Percentiles rank a stretch among this genome's conserved stretches.
Evolutionary conservation across 2,113 vertebrate species (phyloP).

Genomic region (Peromyscus maniculatus): DNA sequence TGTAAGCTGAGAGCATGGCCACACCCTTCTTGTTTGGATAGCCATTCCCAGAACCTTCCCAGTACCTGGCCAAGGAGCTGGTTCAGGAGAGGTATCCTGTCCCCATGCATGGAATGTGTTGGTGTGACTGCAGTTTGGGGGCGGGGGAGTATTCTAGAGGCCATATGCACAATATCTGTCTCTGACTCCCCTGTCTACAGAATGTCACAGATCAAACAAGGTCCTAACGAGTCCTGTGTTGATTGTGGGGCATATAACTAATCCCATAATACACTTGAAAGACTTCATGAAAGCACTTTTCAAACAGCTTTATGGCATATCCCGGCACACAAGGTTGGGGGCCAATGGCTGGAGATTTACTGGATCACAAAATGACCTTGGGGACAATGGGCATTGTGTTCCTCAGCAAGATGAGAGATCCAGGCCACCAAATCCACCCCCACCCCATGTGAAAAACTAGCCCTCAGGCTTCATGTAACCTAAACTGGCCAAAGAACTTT

Average conservation of each 20-base stretch:
- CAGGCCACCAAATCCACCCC: not conserved
- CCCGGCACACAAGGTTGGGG: not conserved
- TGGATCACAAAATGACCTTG: not conserved
- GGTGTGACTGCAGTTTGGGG: not conserved
- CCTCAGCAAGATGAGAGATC: accelerated
- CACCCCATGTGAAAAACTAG: not conserved
- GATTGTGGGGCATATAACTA: not conserved
- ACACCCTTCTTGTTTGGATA: not conserved
- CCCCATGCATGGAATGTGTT: not conserved
- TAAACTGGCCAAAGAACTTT: not conserved
- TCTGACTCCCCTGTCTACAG: not conserved
- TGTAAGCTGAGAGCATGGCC: not conserved
- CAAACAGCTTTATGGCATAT: not conserved
- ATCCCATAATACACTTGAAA: not conserved
- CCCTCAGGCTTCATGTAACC: not conserved
- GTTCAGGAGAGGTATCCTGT: not conserved
- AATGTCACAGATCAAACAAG: not conserved
- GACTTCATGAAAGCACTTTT: conserved; percentile 43
- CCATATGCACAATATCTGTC: not conserved
- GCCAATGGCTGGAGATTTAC: conserved; percentile 26
- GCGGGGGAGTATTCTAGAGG: not conserved
- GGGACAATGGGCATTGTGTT: conserved; percentile 39
- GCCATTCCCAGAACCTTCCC: not conserved
- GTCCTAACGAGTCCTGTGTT: not conserved
- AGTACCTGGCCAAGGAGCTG: not conserved